phyloP scores from a whole-genome alignment of 2,797 vertebrate species.

The Xenops minutus region DNA sequence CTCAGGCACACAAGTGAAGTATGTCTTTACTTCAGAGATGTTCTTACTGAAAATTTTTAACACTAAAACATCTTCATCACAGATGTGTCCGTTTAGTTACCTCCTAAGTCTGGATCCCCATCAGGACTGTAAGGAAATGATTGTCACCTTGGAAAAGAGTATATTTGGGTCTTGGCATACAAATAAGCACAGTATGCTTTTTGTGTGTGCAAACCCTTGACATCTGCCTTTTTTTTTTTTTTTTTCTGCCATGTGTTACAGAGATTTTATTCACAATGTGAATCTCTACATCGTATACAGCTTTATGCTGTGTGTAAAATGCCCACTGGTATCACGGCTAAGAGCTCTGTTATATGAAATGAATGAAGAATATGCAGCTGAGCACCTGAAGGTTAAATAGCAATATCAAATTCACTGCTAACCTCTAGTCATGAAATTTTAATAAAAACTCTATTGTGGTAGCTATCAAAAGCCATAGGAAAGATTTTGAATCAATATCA shows the following conservation, averaged over 20 bases:
- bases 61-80: not conserved
- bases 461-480: not conserved
- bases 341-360: not conserved
- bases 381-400: not conserved
- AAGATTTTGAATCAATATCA: not conserved
- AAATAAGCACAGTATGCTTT: not conserved
- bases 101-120: not conserved
- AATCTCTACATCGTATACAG: not conserved
- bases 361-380: not conserved
- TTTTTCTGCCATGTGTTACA: not conserved
- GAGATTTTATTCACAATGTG: not conserved
- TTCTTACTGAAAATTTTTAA: not conserved
- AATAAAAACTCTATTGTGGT: not conserved
- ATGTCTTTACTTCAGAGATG: not conserved
- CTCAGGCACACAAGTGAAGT: not conserved
- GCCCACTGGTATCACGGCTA: not conserved
- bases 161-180: not conserved
- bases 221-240: not conserved
- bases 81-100: not conserved
- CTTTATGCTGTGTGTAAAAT: not conserved
- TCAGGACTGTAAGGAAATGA: not conserved
- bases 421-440: not conserved
- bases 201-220: not conserved
- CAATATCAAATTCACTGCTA: not conserved
- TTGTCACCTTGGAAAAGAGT: not conserved